phyloP scores from a whole-genome alignment of 2,797 vertebrate species.

The Myripristis jacobus region DNA sequence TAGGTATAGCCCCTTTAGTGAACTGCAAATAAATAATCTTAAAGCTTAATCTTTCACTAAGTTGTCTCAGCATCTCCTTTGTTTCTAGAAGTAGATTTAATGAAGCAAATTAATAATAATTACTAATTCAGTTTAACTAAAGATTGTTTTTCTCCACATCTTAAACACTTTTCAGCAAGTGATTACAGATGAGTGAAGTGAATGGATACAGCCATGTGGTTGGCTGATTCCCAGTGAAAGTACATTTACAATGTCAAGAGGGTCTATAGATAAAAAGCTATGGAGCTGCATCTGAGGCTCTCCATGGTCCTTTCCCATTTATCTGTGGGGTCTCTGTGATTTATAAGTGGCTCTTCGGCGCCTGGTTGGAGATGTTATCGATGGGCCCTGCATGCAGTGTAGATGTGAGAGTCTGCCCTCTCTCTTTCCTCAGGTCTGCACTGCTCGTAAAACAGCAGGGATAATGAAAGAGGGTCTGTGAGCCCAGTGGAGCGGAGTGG shows the following conservation, averaged over 20 bases:
- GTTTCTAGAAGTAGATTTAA: no score
- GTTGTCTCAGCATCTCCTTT: no score
- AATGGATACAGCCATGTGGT: no score
- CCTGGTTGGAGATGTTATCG: slow-evolving; percentile 75
- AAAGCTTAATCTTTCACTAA: no score
- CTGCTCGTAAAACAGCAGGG: slow-evolving; percentile 72
- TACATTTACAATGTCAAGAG: slow-evolving; percentile 16
- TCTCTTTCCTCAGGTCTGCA: slow-evolving; percentile 62
- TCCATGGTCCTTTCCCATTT: slow-evolving; percentile 44
- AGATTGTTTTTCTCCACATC: neutral
- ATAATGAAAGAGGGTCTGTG: slow-evolving; percentile 78
- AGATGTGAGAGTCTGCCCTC: slow-evolving; percentile 47
- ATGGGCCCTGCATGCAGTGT: slow-evolving; percentile 31
- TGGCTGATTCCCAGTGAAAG: neutral
- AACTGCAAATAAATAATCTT: no score
- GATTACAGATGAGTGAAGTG: no score
- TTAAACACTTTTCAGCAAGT: no score
- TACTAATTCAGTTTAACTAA: neutral
- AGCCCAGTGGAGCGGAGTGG: slow-evolving; percentile 36
- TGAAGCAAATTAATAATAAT: neutral
- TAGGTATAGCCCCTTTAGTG: no score
- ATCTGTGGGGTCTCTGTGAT: slow-evolving; percentile 29
- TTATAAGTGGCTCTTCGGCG: slow-evolving; percentile 69
- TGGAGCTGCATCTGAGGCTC: slow-evolving; percentile 31
- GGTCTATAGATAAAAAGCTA: slow-evolving; percentile 6